Base-by-base conservation (phyloP, 1,140 invertebrate genomes). In the Schlechtendalia chinensis region DNA sequence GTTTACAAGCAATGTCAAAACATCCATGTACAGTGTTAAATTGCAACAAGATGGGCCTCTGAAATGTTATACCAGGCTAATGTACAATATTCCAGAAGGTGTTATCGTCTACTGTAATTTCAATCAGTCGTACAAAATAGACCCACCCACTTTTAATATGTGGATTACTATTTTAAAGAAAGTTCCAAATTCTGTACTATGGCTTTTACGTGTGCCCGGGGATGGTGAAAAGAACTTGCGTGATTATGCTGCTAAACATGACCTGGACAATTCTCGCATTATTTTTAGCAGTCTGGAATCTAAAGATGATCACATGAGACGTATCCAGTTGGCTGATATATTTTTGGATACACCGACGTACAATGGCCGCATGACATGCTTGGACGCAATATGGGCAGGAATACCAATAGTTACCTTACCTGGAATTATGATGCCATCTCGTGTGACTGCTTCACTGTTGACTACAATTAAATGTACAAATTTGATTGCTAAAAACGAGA, bases 311-410 rank as follows among this genome's bases (percentile, higher is more conserved):
- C 98, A 99, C 85, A 96, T 99, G 0, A 88, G 98, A 56, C 88
- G 98, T 61, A 98, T 98, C 12, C 98, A 99, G 85, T 88, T 99
- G 80, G 96, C 97, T 39, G 98, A 99, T 87, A 92, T 99, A 67
- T 99, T 98, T 84, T 88, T 99, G 24, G 98, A 99, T 85, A 99
- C 98, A 3, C 97, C 97, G 5, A 88, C 99, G 0, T 99, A 98
- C 85, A 99, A 99, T 88, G 98, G 98, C 10, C 98, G 99, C 85
- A 99, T 98, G 0, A 99, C 98, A 6, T 96, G 96, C 79, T 99
- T 99, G 97, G 98, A 99, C 87, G 96, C 99, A 47, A 86, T 99
- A 19, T 99, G 97, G 97, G 96, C 98, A 16, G 98, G 98, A 63
- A 98, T 96, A 2, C 98, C 98, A 8, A 97, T 99, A 84, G 91